phyloP scores from a whole-genome alignment of 2,797 vertebrate species.

The Acropternis orthonyx region DNA sequence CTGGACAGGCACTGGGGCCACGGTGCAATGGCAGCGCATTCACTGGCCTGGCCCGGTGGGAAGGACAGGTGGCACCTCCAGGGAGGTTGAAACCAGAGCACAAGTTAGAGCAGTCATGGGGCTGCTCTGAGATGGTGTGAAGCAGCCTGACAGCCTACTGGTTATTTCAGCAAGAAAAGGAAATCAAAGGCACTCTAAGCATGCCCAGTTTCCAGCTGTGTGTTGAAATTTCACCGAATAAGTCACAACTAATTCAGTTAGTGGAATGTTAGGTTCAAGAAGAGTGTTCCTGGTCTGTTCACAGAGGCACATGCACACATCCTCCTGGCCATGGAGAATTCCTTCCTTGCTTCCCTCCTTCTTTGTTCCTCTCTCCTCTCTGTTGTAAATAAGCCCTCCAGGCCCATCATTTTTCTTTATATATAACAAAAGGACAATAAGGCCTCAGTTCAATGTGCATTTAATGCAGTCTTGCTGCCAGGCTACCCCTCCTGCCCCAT shows the following conservation, averaged over 20 bases:
- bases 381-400: neutral
- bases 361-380: neutral
- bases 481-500: neutral
- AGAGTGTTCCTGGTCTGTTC: neutral
- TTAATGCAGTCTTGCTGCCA: neutral
- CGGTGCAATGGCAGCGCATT: fast-evolving
- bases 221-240: neutral
- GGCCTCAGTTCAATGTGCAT: neutral
- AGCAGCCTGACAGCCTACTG: neutral
- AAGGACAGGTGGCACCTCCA: neutral
- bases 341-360: neutral
- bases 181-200: neutral
- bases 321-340: neutral
- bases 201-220: neutral
- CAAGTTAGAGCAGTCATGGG: neutral
- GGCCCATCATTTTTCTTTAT: neutral
- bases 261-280: neutral
- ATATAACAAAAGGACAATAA: neutral
- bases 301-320: neutral
- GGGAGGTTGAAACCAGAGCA: neutral
- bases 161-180: neutral
- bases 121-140: neutral
- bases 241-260: neutral
- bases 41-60: neutral
- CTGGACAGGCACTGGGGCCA: fast-evolving